These are phyloP conservation scores for Antheraea mylitta DNA, from an alignment of 1,140 invertebrate species.

Conservation along the genomic window DNA sequence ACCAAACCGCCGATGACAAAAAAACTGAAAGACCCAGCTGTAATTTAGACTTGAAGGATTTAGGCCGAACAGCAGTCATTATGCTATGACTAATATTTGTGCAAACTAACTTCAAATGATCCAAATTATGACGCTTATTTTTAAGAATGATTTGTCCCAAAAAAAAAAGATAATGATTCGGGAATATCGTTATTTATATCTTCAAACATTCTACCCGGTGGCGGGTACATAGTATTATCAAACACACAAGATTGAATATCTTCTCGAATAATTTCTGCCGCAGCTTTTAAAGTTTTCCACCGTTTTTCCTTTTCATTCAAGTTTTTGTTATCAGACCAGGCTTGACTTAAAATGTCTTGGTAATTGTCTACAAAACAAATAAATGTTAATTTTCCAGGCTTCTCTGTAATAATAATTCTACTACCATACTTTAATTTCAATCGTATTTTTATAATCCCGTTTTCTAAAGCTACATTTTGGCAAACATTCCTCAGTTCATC, in stretches of 20 bases:
- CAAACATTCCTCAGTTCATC: slow-evolving; percentile 37
- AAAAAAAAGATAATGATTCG: slow-evolving; percentile 43
- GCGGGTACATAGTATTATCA: slow-evolving; percentile 43
- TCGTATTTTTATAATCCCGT: slow-evolving; percentile 25
- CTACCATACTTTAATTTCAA: slow-evolving; percentile 34
- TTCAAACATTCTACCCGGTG: slow-evolving; percentile 46
- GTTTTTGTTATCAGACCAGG: slow-evolving; percentile 21
- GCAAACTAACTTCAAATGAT: slow-evolving; percentile 49
- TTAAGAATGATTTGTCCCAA: slow-evolving; percentile 46
- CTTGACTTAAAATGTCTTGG: slow-evolving; percentile 29
- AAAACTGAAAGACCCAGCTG: slow-evolving; percentile 49
- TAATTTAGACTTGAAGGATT: slow-evolving; percentile 57
- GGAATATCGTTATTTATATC: slow-evolving; percentile 44
- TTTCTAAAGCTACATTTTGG: slow-evolving; percentile 25
- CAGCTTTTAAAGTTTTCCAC: slow-evolving; percentile 39
- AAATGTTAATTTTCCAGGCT: slow-evolving; percentile 30
- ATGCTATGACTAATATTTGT: slow-evolving; percentile 53
- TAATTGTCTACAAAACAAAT: slow-evolving; percentile 25
- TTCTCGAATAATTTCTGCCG: slow-evolving; percentile 49
- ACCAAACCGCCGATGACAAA: slow-evolving; percentile 50
- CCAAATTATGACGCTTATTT: slow-evolving; percentile 37
- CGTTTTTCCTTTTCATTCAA: slow-evolving; percentile 32
- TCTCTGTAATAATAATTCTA: slow-evolving; percentile 32
- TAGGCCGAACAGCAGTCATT: slow-evolving; percentile 55
- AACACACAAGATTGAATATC: slow-evolving; percentile 45